Evolutionary conservation across 2,888 invertebrate genomes (phyloP), one percentile per base, ranked within the genome.

Genomic region (Leucoma salicis): DNA sequence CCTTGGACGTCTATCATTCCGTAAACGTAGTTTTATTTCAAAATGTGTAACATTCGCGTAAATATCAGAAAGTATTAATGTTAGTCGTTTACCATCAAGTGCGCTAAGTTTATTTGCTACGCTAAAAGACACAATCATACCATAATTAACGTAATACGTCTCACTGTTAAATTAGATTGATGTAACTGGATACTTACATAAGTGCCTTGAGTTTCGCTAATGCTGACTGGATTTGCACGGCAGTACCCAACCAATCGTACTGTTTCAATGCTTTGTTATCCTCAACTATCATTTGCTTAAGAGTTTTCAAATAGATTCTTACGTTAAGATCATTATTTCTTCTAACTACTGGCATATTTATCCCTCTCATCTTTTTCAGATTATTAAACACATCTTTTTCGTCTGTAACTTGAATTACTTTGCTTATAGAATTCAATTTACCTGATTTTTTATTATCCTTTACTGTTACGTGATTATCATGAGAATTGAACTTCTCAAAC

Each of bases 181-280:
- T n/a, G n/a, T n/a, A n/a, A n/a, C n/a, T n/a, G n/a, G n/a, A 7
- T 25, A 73, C 85, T 83, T 67, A 88, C 87, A 45, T 63, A 6
- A 85, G 44, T 11, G 61, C 49, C 2, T 57, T 42, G 3, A 86
- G 39, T 50, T 80, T 86, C 0, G 50, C 37, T 5, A 84, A 41
- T 0, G 75, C 78, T 0, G 79, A 55, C 32, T 68, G 69, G 12
- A 86, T 54, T 18, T 83, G 74, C 0, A 87, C 79, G 0, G 84
- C 66, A 0, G 78, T 74, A 0, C 63, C 57, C 2, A 87, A 46
- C 87, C 87, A 88, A 47, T 80, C 71, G 24, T 81, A 88, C 18
- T 73, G 54, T 0, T 50, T 35, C 2, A 87, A 55, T 0, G 57
- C 69, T 8, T 56, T 58, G 18, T 63, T 68, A 8, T 79, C 55